A percentile compares a stretch with the other conserved stretches of the same genome.
Evolutionary conservation across 2,797 vertebrate species (phyloP).

Genomic region (Oreonectes daqikongensis): DNA sequence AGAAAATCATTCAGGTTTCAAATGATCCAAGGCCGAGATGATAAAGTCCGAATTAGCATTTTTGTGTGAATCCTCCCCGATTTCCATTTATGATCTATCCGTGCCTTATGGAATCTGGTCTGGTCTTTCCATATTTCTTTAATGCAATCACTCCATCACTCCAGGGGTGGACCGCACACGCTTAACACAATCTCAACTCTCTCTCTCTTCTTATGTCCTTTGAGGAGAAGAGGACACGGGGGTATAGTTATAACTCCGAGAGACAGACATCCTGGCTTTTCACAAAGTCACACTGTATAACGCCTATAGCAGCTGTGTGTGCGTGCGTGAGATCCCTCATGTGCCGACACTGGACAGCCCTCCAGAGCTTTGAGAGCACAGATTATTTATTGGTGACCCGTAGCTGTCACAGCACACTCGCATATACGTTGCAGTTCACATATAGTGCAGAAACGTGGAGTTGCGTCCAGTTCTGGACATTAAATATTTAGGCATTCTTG

Average conservation of each 20-base stretch:
- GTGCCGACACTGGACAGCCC: slow-evolving; percentile 41
- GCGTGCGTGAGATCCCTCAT: slow-evolving; percentile 24
- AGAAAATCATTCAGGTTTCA: background rate
- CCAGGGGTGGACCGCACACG: slow-evolving; percentile 32
- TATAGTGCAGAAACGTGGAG: background rate
- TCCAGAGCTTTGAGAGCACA: slow-evolving; percentile 33
- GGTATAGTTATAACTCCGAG: slow-evolving; percentile 42
- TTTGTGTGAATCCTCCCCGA: background rate
- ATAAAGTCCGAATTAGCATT: background rate
- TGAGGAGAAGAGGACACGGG: slow-evolving; percentile 1
- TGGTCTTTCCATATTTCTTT: slow-evolving; percentile 3
- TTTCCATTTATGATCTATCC: background rate
- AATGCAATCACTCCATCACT: slow-evolving; percentile 22
- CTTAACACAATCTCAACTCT: slow-evolving; percentile 29
- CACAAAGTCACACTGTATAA: slow-evolving; percentile 41
- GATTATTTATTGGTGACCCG: slow-evolving; percentile 45
- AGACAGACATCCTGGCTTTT: slow-evolving; percentile 42
- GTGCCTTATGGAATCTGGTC: background rate
- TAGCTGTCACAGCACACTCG: slow-evolving; percentile 33
- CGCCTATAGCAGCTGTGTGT: slow-evolving; percentile 17
- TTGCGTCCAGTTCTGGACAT: background rate
- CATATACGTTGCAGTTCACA: background rate
- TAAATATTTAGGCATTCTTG: background rate
- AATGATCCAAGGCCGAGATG: background rate
- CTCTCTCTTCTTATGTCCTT: slow-evolving; percentile 26